Evolutionary conservation across 2,797 vertebrate species (phyloP), one percentile per base, ranked within the genome.

Genomic region (Pseudotriccus pelzelni): DNA sequence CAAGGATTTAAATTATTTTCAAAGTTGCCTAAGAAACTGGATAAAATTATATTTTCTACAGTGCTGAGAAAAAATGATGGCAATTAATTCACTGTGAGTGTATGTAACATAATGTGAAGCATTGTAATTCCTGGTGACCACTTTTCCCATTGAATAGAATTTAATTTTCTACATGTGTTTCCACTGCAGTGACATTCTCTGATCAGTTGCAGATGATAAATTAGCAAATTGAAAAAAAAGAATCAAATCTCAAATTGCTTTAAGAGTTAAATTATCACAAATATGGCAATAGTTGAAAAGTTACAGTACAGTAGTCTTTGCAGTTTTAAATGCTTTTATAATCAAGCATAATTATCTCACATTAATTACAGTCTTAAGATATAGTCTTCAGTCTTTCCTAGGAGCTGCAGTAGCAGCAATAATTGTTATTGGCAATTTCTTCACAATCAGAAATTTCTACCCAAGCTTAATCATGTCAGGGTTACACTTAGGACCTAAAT

Each of bases 291-390:
- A 44, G 32, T 41, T 60, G 10, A 36, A 92, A 87, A 80, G 62
- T 52, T 52, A 67, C 12, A 72, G 3, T 41, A 70, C 9, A 44
- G n/a, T 14, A 84, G 7, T 58, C 19, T 67, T 77, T 56, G 44
- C 24, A 77, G 23, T 43, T 68, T 16, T 7, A 81, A 47, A 63
- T 20, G 11, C 5, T 80, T 46, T 74, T 36, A 49, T 44, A 60
- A 80, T 63, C n/a, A 74, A 74, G 11, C 20, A 8, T 27, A 52
- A 85, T 58, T 55, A 43, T 43, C 32, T 25, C 19, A 28, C 19
- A 81, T 78, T 83, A 84, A 87, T 93, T 88, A 73, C 27, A 44
- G n/a, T 36, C 88, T 77, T 64, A 91, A 79, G n/a, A 83, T 14
- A n/a, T 17, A 23, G 30, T 53, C 34, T 36, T 43, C 36, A 36